Base-by-base conservation (phyloP, 2,888 invertebrate species). In the Myopa tessellatipennis region DNA sequence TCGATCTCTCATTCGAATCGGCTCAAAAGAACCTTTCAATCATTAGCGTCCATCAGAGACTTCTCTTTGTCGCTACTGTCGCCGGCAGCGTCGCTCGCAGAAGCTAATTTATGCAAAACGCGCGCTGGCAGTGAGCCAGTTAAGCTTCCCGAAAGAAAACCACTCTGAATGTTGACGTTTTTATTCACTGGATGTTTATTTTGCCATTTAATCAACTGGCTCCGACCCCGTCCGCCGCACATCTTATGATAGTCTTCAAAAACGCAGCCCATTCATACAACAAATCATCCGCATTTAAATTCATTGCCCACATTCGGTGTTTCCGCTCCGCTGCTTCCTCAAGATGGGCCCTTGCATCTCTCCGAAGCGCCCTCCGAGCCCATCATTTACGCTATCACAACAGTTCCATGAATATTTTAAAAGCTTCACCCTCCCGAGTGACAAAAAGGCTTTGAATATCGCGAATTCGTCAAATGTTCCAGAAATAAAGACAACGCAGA, bases 141-240 rank as follows among this genome's bases (percentile, higher is more conserved):
- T 85, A 83, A 85, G 85, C 84, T 84, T 26, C 83, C 82, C 82
- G 82, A 83, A 45, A 85, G 83, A 85, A 85, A 86, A 85, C 83
- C 85, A 85, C 85, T 87, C 86, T 84, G 84, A 84, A 83, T 86
- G 84, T 87, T 86, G 87, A 86, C 85, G 85, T 85, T 86, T 85
- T 85, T 81, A 83, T 85, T 83, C 83, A 83, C 81, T 52, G 82
- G 83, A 81, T 85, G 83, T 86, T 87, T 86, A 84, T 85, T 87
- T 82, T 83, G 83, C 84, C 83, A 85, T 86, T 86, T 86, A 84
- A 86, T 87, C 86, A 85, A 85, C 83, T 85, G 81, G 82, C 83
- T 77, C 80, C 76, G 76, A 45, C 76, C 69, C 74, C 50, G 50
- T 45, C 40, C 52, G 26, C 34, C 34, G n/a, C 18, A 5, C 52